Evolutionary conservation across 1,140 invertebrate genomes (phyloP).

Genomic region (Cataglyphis hispanica): DNA sequence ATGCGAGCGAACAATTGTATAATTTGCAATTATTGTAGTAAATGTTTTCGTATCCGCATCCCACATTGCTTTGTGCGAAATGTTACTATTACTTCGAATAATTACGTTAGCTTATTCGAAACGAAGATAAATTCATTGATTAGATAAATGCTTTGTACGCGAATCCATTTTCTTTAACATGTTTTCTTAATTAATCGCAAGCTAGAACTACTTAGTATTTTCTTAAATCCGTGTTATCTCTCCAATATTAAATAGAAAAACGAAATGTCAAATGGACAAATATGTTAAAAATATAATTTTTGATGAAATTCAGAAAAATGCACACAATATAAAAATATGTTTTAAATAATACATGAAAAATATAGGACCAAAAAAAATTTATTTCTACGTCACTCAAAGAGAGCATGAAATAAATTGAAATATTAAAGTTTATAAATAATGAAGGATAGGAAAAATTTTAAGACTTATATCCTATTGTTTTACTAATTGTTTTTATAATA

Average conservation of each 20-base stretch:
- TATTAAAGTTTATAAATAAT: background rate
- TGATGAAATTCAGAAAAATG: background rate
- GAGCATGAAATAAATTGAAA: background rate
- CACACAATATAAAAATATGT: background rate
- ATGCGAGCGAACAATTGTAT: background rate
- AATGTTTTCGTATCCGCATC: slow-evolving; percentile 13
- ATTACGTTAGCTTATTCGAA: slow-evolving; percentile 39
- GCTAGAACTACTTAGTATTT: background rate
- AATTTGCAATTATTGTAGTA: slow-evolving; percentile 24
- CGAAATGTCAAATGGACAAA: background rate
- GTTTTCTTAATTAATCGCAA: slow-evolving; percentile 26
- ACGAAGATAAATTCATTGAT: slow-evolving; percentile 4
- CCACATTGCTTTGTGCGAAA: slow-evolving; percentile 1
- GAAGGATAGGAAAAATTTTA: too few species aligned
- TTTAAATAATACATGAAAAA: background rate
- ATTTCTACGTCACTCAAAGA: background rate
- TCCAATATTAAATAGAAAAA: background rate
- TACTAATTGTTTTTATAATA: background rate
- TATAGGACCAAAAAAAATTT: background rate
- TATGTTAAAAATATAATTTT: background rate
- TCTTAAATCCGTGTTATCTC: background rate
- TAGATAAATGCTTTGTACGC: slow-evolving; percentile 17
- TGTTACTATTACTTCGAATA: slow-evolving; percentile 16
- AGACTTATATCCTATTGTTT: background rate
- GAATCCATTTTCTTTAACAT: background rate